Base-by-base conservation (phyloP, 1,140 invertebrate species). In the Lanistes nyassanus region DNA sequence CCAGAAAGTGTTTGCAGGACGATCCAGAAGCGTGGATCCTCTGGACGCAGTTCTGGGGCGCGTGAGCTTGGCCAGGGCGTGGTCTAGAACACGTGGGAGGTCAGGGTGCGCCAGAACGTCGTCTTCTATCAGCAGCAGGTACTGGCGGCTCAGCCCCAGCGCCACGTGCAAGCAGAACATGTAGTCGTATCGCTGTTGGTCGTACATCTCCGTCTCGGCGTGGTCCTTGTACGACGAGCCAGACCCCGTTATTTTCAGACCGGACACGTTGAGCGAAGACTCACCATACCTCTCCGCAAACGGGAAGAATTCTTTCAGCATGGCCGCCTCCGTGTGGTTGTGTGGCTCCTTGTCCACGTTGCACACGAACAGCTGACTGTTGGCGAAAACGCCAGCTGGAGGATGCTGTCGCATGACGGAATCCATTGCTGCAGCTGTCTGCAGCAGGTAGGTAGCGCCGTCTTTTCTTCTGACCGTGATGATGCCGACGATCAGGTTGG, bases 91-190 rank as follows among this genome's bases (percentile, higher is more conserved):
- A 19, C 51, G 2, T 26, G 78, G 65, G 29, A 79, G 34, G 60
- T 82, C 74, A 9, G 68, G 31, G 36, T 75, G 74, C 7, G 75
- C 74, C 21, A 82, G 31, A 36, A 76, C 81, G 74, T 82, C 81
- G 67, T 82, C 81, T 74, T 82, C 79, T 5, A 81, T n/a, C 60
- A 82, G 58, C 21, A 82, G 42, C 51, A 78, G 66, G 71, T 75
- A 82, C 42, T 64, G 53, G 5, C 79, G 66, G 26, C 67, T 29
- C 62, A 75, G 70, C 1, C 31, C 26, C 31, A 72, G 51, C 0
- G 79, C 76, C 6, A 71, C 79, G 37, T 78, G 75, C 58, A 82
- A 36, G 51, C 81, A 82, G 62, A 76, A 82, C 29, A 70, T 69
- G 74, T 81, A 82, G 47, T 82, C 81, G 34, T 60, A 31, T 9